A percentile compares a stretch with the other conserved stretches of the same genome.
phyloP scores from a whole-genome alignment of 1,140 invertebrate genomes.

The Drosophila orena region DNA sequence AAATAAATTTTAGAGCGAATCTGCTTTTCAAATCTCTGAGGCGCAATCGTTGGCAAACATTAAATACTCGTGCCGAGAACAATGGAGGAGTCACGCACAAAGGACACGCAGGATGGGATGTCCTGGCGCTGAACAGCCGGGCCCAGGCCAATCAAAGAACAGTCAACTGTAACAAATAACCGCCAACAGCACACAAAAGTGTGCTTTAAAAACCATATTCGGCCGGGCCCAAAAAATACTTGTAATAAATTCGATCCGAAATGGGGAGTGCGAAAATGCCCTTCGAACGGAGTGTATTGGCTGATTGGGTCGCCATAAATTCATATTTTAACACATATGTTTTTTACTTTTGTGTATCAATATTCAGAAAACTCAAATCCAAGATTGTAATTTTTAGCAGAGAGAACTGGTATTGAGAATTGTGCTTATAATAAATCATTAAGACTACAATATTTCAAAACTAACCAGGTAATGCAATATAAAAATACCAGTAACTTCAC shows the following conservation, averaged over 20 bases:
- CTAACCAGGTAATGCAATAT: too few relatives aligned
- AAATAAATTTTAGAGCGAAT: constrained; percentile 72
- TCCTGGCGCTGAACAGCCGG: constrained; percentile 13
- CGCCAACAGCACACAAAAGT: constrained; percentile 48
- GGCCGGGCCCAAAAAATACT: constrained; percentile 6
- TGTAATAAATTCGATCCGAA: constrained; percentile 26
- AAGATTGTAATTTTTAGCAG: too few relatives aligned
- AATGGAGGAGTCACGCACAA: constrained; percentile 29
- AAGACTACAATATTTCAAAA: too few relatives aligned
- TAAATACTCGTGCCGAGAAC: constrained; percentile 44
- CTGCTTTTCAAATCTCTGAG: constrained; percentile 67
- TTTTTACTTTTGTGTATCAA: not conserved
- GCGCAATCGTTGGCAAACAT: constrained; percentile 71
- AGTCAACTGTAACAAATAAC: constrained; percentile 65
- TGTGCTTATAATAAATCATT: too few relatives aligned
- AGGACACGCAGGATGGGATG: not conserved
- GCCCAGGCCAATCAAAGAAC: constrained; percentile 60
- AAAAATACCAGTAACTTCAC: too few relatives aligned
- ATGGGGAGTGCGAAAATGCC: constrained; percentile 17
- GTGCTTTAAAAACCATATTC: constrained; percentile 65
- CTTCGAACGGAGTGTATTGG: constrained; percentile 3
- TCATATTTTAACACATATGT: not conserved
- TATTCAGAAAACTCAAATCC: too few relatives aligned
- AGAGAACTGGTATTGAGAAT: too few relatives aligned
- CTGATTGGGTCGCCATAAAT: not conserved